Conservation (phyloP, 2,113 vertebrate species). For the Aegotheles bennettii region DNA sequence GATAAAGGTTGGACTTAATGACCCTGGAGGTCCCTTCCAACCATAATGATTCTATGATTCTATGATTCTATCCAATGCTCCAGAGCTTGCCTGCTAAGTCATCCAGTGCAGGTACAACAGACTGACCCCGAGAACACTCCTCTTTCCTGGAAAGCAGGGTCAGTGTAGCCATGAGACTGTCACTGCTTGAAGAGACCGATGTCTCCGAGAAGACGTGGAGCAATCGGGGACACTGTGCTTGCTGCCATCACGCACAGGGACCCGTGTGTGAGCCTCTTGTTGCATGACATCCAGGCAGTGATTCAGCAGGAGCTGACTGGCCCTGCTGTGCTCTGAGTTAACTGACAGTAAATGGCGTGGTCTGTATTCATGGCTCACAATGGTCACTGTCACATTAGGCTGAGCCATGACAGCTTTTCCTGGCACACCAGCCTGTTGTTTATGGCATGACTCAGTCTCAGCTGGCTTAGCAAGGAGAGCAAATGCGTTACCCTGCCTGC, state of each 20-base stretch:
- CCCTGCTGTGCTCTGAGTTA: not conserved
- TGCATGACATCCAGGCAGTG: not conserved
- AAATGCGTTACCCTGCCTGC: not conserved
- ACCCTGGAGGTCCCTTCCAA: too few relatives aligned
- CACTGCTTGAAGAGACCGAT: not conserved
- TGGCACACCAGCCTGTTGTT: slow-evolving; percentile 38
- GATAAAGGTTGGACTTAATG: too few relatives aligned
- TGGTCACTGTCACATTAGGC: not conserved
- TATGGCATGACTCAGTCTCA: slow-evolving; percentile 44
- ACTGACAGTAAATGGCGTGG: not conserved
- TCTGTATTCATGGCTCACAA: slow-evolving; percentile 8
- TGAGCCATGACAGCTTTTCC: slow-evolving; percentile 44
- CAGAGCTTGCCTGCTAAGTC: not conserved
- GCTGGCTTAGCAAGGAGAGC: slow-evolving; percentile 24
- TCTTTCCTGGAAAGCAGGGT: not conserved
- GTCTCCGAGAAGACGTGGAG: not conserved
- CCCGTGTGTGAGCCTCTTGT: not conserved
- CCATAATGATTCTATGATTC: too few relatives aligned
- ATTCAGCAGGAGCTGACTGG: slow-evolving; percentile 35
- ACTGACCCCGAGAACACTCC: not conserved
- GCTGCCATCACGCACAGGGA: not conserved
- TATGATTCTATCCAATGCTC: not conserved
- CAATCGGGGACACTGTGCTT: fast-evolving
- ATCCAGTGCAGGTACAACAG: not conserved
- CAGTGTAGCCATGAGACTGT: not conserved